phyloP scores from a whole-genome alignment of 2,113 vertebrate species.

The Phyllostomus hastatus region DNA sequence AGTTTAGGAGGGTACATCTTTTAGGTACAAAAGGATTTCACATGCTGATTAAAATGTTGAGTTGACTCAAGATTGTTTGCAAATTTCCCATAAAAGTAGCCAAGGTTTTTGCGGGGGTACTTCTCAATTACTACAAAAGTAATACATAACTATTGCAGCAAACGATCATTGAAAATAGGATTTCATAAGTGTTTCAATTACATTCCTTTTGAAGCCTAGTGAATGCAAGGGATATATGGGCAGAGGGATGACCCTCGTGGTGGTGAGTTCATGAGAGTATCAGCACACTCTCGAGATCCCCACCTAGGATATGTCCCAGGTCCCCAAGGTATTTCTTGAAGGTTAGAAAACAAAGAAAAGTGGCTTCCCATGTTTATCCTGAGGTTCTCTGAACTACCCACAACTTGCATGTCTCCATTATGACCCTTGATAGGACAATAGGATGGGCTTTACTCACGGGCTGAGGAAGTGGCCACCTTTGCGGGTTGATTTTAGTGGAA shows the following conservation, averaged over 20 bases:
- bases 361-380: not conserved
- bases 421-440: not conserved
- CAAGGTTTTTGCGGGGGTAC: not conserved
- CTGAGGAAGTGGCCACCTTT: not conserved
- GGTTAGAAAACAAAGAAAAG: not conserved
- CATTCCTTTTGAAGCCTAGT: not conserved
- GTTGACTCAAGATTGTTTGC: not conserved
- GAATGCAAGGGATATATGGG: accelerated
- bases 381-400: not conserved
- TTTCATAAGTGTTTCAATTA: not conserved
- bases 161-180: not conserved
- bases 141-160: not conserved
- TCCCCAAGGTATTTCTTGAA: not conserved
- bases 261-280: not conserved
- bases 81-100: not conserved
- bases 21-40: not conserved
- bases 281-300: not conserved
- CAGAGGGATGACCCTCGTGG: not conserved
- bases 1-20: not conserved
- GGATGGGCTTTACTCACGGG: not conserved
- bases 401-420: not conserved
- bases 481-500: not conserved
- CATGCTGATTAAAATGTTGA: not conserved
- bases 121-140: not conserved
- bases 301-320: too few species aligned